Evolutionary conservation across 1,140 invertebrate genomes (phyloP), one percentile per base, ranked within the genome.

Genomic region (Uloborus diversus): DNA sequence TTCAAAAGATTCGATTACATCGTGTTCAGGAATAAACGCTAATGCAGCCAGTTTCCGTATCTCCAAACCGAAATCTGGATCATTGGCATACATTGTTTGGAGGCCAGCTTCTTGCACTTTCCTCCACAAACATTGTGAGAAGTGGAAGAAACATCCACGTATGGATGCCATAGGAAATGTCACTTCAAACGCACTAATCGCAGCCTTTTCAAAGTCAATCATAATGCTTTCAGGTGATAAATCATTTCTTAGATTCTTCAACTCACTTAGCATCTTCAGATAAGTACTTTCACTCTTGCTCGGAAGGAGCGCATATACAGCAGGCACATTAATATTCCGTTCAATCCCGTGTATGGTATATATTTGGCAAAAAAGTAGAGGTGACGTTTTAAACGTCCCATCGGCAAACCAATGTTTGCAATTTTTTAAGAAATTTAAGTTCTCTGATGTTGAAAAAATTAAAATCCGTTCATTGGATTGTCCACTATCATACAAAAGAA

Each of bases 401-500:
- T 57, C 53, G 2, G 23, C 23, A 57, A 57, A n/a, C 53, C 53
- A 57, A 57, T 57, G 23, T 17, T 57, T 25, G 11, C 17, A 17
- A 1, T 57, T 17, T 25, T 17, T 13, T 2, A 57, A 7, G 27
- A 57, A 57, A 11, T 57, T 25, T 25, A 57, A 17, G 4, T 57
- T 57, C 1, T 57, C 23, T 20, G 1, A 13, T 17, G 1, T n/a
- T 2, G 17, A 13, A 25, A 57, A 57, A 17, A 57, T 11, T 20
- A 57, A 25, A 57, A 57, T 57, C 13, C 53, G 17, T 20, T 57
- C 53, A 57, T n/a, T n/a, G n/a, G n/a, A n/a, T n/a, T n/a, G n/a
- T n/a, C n/a, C n/a, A n/a, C n/a, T n/a, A n/a, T n/a, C n/a, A n/a
- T n/a, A n/a, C n/a, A n/a, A n/a, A n/a, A n/a, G n/a, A n/a, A n/a